Conservation (phyloP, 2,888 invertebrate species). For the Pharmacophagus antenor region DNA sequence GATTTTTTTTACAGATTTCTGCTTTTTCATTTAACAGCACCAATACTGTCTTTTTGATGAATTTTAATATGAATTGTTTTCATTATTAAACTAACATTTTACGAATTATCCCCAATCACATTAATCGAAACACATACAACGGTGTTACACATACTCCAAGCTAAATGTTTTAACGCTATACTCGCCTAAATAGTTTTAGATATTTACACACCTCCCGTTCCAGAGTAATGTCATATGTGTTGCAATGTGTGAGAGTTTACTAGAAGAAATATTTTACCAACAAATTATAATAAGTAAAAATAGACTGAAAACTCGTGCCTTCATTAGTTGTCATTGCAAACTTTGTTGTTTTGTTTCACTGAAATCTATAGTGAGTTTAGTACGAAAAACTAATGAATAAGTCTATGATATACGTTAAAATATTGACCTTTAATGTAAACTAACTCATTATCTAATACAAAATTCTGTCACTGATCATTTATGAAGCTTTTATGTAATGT, state of each 20-base stretch:
- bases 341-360: too few species aligned
- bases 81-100: not conserved
- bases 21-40: not conserved
- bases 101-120: slow-evolving; percentile 9
- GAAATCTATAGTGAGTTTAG: too few species aligned
- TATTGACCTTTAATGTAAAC: too few species aligned
- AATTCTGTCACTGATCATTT: too few species aligned
- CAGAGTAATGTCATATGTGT: slow-evolving; percentile 15
- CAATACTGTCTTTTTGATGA: not conserved
- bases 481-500: too few species aligned
- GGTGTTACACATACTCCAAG: slow-evolving; percentile 59
- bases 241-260: not conserved
- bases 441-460: too few species aligned
- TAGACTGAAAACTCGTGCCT: too few species aligned
- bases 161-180: slow-evolving; percentile 65
- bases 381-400: too few species aligned
- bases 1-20: not conserved
- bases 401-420: too few species aligned
- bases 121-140: slow-evolving; percentile 51
- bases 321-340: too few species aligned
- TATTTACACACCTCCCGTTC: slow-evolving; percentile 55
- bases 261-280: not conserved
- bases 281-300: not conserved
- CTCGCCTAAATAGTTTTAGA: slow-evolving; percentile 62
- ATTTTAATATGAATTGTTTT: not conserved